A percentile compares a stretch with the other conserved stretches of the same genome.
These are phyloP conservation scores for Ips typographus DNA, from an alignment of 1,140 invertebrate species.

Conservation along the genomic window DNA sequence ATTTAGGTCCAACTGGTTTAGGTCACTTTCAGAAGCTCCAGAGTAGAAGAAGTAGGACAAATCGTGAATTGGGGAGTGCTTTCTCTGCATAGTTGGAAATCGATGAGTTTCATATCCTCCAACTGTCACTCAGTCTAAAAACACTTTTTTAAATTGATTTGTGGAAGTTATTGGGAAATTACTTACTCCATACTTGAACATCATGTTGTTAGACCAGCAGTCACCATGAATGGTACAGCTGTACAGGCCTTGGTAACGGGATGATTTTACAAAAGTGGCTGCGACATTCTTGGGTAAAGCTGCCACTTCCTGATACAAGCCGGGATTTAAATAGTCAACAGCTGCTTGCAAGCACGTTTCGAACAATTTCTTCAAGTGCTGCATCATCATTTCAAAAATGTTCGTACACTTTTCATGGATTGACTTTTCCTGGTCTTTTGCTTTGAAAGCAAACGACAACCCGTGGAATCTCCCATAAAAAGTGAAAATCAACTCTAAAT, in stretches of 20 bases:
- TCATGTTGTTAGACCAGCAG: constrained; percentile 35
- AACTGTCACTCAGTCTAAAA: constrained; percentile 19
- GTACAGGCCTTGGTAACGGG: constrained; percentile 29
- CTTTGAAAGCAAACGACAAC: constrained; percentile 50
- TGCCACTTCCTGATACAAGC: background rate
- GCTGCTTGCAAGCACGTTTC: background rate
- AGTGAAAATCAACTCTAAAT: constrained; percentile 23
- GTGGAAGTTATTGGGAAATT: background rate
- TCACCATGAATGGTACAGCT: constrained; percentile 27
- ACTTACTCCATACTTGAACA: constrained; percentile 37
- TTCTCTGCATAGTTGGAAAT: constrained; percentile 59
- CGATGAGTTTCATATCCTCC: constrained; percentile 48
- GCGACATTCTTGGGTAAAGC: background rate
- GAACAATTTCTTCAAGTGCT: background rate
- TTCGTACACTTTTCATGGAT: constrained; percentile 7
- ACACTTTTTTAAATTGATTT: background rate
- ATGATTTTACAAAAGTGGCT: background rate
- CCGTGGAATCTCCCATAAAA: constrained; percentile 29
- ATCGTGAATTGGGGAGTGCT: constrained; percentile 62
- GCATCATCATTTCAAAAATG: constrained; percentile 42
- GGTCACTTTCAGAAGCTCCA: constrained; percentile 55
- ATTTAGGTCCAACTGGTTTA: constrained; percentile 49
- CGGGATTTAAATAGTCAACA: background rate
- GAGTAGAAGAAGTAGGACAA: constrained; percentile 61
- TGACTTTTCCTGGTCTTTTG: constrained; percentile 42